Conservation (phyloP, 2,888 invertebrate species). For the Dolichomitus sp. region DNA sequence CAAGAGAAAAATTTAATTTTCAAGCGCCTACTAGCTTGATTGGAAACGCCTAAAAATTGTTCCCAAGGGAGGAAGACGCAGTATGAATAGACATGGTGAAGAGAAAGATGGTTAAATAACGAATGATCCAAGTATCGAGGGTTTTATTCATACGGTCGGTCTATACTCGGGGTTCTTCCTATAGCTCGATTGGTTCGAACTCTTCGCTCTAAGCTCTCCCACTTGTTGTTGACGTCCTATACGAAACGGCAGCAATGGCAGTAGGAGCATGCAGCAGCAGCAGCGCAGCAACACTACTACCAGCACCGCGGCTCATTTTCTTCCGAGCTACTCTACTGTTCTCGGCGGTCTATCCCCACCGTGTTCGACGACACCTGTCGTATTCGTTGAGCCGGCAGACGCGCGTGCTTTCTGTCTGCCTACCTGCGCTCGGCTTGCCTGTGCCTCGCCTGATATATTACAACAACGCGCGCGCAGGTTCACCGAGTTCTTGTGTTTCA, state of each 20-base stretch:
- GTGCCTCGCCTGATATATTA: slow-evolving; percentile 55
- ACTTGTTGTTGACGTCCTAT: slow-evolving; percentile 47
- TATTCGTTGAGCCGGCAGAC: slow-evolving; percentile 66
- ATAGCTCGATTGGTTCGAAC: slow-evolving; percentile 11
- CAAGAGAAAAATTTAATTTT: too few relatives aligned
- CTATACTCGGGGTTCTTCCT: slow-evolving; percentile 25
- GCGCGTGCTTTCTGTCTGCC: slow-evolving; percentile 66
- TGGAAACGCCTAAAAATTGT: background rate
- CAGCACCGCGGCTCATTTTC: slow-evolving; percentile 33
- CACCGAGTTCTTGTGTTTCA: slow-evolving; percentile 60
- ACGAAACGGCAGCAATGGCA: slow-evolving; percentile 34
- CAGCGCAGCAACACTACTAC: background rate
- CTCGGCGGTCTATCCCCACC: slow-evolving; percentile 59
- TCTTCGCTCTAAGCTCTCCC: slow-evolving; percentile 43
- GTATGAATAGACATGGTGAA: background rate
- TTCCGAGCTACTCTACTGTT: slow-evolving; percentile 57
- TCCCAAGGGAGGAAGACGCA: background rate
- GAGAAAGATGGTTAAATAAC: slow-evolving; percentile 3
- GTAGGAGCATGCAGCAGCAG: too few relatives aligned
- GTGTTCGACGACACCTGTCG: slow-evolving; percentile 67
- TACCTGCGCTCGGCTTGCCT: slow-evolving; percentile 66
- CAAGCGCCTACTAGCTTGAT: too few relatives aligned
- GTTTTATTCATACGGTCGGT: slow-evolving; percentile 18
- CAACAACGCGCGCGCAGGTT: slow-evolving; percentile 60
- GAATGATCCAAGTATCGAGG: slow-evolving; percentile 20